Percentiles rank a stretch among this genome's conserved stretches.
phyloP scores from a whole-genome alignment of 2,888 invertebrate genomes.

The Nyleta sp. region DNA sequence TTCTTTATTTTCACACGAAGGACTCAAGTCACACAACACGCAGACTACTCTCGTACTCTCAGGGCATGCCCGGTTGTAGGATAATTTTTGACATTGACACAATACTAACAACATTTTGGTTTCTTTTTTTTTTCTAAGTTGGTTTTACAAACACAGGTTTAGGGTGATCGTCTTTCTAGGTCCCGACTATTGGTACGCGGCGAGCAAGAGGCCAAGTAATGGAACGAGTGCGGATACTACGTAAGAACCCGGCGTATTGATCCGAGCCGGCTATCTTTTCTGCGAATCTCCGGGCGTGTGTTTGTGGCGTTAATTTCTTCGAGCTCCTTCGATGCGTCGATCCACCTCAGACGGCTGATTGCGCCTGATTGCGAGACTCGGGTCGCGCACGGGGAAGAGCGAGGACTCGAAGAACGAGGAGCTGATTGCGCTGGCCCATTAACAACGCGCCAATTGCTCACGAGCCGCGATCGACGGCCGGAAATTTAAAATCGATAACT shows the following conservation, averaged over 20 bases:
- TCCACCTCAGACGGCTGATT: constrained; percentile 35
- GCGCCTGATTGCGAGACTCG: constrained; percentile 29
- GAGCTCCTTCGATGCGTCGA: constrained; percentile 25
- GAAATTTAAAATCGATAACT: no score
- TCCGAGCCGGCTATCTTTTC: constrained; percentile 80
- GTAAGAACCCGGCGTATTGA: constrained; percentile 81
- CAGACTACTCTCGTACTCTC: constrained; percentile 81
- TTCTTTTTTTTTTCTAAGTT: not conserved
- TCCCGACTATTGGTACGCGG: constrained; percentile 1
- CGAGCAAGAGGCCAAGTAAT: constrained; percentile 31
- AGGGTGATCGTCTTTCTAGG: constrained; percentile 27
- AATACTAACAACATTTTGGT: constrained; percentile 23
- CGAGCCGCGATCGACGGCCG: no score
- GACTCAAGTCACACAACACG: constrained; percentile 68
- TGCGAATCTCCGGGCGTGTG: constrained; percentile 77
- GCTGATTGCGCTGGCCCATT: no score
- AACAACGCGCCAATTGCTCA: no score
- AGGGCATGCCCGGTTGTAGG: constrained; percentile 82
- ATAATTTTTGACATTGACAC: constrained; percentile 73
- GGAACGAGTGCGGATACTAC: constrained; percentile 71
- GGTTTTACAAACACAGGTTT: constrained; percentile 14
- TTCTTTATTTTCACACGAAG: constrained; percentile 34
- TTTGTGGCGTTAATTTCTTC: constrained; percentile 43
- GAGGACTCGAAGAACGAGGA: no score
- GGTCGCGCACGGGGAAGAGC: not conserved